Evolutionary conservation across 23 tunicate species (phyloP), one percentile per base, ranked within the genome.

Genomic region (Trididemnum nubilum): DNA sequence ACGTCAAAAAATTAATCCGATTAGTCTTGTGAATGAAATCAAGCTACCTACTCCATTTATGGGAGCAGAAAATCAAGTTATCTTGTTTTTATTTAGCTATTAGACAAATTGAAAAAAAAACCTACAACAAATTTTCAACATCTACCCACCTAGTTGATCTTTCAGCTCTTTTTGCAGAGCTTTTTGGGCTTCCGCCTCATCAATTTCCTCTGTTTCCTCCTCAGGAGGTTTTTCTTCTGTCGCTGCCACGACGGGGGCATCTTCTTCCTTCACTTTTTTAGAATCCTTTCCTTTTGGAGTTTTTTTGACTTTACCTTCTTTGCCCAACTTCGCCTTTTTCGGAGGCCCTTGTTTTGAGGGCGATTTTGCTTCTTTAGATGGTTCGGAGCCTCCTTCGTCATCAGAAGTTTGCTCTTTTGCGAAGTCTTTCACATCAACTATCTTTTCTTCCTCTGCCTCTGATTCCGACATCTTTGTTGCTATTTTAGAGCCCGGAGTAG

Each of bases 361-460:
- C 75, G 76, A 35, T 40, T 9, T 61, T 9, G 27, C 85, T 80
- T 35, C 74, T 49, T 24, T 65, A 51, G 27, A 64, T 65, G 28
- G 71, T 59, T 57, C 60, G 44, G 34, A 58, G 71, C n/a, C n/a
- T n/a, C n/a, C n/a, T n/a, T n/a, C n/a, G n/a, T n/a, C n/a, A n/a
- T n/a, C n/a, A n/a, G n/a, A n/a, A n/a, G n/a, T 44, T 44, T 44
- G 54, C 15, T 44, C 15, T 44, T 15, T 44, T 44, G 54, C 12
- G 9, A 7, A 15, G 15, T 7, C 54, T 15, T 44, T 44, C 12
- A 7, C 15, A 7, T 44, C 15, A 15, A 44, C 54, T 44, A 44
- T 9, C 12, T 44, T 44, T 44, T 44, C 54, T 15, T 44, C 54
- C 9, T 44, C 54, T 44, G 54, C 54, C 15, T 44, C 54, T 7